These are phyloP conservation scores for Drosophila ogumai DNA, from an alignment of 1,140 invertebrate genomes.

Conservation along the genomic window DNA sequence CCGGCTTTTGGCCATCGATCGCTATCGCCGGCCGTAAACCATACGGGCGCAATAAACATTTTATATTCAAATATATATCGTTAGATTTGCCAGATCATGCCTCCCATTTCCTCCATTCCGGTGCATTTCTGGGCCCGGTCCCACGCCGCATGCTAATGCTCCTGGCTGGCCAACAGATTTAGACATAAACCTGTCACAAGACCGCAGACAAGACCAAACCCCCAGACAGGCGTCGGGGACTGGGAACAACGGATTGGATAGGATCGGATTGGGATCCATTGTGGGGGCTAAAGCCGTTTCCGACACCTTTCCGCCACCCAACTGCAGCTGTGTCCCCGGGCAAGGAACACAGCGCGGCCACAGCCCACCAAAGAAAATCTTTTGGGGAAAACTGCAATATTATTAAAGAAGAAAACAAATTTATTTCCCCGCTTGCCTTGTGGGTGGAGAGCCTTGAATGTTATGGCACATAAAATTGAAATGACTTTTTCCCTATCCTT, in stretches of 20 bases:
- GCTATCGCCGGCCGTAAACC: conserved; percentile 40
- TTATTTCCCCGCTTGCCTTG: conserved; percentile 6
- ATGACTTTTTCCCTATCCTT: conserved; percentile 19
- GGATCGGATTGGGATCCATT: conserved; percentile 38
- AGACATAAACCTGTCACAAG: conserved; percentile 67
- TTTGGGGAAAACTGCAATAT: conserved; percentile 21
- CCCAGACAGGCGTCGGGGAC: conserved; percentile 20
- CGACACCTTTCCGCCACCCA: conserved; percentile 64
- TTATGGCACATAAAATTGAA: conserved; percentile 27
- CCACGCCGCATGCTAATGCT: conserved; percentile 59
- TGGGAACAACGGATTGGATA: conserved; percentile 4
- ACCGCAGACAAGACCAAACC: conserved; percentile 24
- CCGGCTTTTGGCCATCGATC: conserved; percentile 30
- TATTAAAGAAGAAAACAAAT: conserved; percentile 16
- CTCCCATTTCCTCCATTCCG: conserved; percentile 11
- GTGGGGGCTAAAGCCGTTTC: conserved; percentile 71
- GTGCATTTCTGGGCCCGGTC: conserved; percentile 22
- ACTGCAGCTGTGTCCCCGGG: conserved; percentile 60
- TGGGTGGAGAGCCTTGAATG: conserved; percentile 31
- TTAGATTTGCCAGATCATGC: conserved; percentile 21
- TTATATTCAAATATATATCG: conserved; percentile 27
- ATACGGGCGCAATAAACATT: conserved; percentile 29
- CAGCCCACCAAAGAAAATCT: conserved; percentile 31
- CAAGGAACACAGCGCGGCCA: conserved; percentile 27
- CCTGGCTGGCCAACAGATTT: conserved; percentile 60